Evolutionary conservation across 23 tunicate genomes (phyloP).

Genomic region (Halocynthia roretzi): DNA sequence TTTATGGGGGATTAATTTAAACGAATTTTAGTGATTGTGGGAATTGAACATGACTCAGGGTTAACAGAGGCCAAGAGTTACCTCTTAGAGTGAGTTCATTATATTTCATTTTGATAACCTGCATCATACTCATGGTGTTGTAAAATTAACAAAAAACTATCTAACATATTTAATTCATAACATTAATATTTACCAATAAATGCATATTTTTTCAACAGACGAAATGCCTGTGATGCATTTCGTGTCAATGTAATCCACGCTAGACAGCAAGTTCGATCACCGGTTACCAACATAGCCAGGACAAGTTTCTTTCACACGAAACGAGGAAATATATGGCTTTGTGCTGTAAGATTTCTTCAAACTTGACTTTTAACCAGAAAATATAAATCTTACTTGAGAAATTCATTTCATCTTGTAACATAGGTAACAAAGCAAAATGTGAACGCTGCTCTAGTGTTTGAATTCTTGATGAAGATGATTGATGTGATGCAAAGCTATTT

Average conservation of each 20-base stretch:
- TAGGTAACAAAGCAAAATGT: slow-evolving; percentile 91
- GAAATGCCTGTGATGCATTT: slow-evolving; percentile 96
- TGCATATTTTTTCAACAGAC: slow-evolving; percentile 19
- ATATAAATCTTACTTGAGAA: background rate
- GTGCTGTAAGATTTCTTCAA: slow-evolving; percentile 64
- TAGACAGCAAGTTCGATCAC: slow-evolving; percentile 91
- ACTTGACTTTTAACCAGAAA: background rate
- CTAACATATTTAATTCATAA: background rate
- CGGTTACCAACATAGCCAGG: slow-evolving; percentile 92
- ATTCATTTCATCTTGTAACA: background rate
- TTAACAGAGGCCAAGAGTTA: too few species aligned
- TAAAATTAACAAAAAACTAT: background rate
- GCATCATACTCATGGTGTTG: background rate
- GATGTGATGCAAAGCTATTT: slow-evolving; percentile 98
- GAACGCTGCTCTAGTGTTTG: slow-evolving; percentile 91
- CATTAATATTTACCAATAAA: background rate
- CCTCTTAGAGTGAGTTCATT: too few species aligned
- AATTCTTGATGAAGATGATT: slow-evolving; percentile 77
- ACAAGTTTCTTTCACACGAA: slow-evolving; percentile 95
- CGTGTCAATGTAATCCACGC: slow-evolving; percentile 97
- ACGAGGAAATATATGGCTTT: slow-evolving; percentile 92
- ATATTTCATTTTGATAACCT: too few species aligned
- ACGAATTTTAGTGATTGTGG: too few species aligned
- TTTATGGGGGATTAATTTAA: too few species aligned
- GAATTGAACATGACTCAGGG: too few species aligned